Conservation (phyloP, 2,888 invertebrate species). For the Caprella mutica region DNA sequence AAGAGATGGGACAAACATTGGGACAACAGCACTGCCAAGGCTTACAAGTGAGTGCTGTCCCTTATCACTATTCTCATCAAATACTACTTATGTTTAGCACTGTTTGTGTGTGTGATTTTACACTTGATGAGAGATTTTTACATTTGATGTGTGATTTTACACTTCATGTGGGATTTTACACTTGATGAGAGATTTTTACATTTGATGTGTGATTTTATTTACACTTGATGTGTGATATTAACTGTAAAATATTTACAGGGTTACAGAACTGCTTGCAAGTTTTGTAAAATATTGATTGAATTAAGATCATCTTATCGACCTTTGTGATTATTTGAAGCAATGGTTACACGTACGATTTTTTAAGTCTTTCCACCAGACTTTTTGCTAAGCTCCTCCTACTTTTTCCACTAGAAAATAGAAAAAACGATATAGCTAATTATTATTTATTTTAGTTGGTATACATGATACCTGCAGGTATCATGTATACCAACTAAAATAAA, state of each 20-base stretch:
- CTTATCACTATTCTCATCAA: too few species aligned
- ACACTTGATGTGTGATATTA: not conserved
- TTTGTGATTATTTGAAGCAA: too few species aligned
- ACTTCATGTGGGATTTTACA: not conserved
- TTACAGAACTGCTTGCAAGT: not conserved
- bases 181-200: not conserved
- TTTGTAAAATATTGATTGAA: not conserved
- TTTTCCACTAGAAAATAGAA: too few species aligned
- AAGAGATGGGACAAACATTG: slow-evolving; percentile 24
- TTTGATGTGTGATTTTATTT: not conserved
- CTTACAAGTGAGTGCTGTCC: slow-evolving; percentile 12
- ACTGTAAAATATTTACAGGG: not conserved
- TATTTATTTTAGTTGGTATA: too few species aligned
- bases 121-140: not conserved
- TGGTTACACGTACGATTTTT: too few species aligned
- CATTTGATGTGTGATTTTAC: too few species aligned
- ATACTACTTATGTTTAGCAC: not conserved
- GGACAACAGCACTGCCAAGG: slow-evolving; percentile 5
- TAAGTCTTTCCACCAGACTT: too few species aligned
- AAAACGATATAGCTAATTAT: too few species aligned
- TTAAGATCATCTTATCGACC: not conserved
- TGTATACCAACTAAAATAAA: too few species aligned
- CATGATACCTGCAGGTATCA: too few species aligned
- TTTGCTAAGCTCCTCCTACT: too few species aligned
- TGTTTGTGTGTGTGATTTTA: not conserved